Evolutionary conservation across 2,888 invertebrate genomes (phyloP).

Genomic region (Aromia moschata): DNA sequence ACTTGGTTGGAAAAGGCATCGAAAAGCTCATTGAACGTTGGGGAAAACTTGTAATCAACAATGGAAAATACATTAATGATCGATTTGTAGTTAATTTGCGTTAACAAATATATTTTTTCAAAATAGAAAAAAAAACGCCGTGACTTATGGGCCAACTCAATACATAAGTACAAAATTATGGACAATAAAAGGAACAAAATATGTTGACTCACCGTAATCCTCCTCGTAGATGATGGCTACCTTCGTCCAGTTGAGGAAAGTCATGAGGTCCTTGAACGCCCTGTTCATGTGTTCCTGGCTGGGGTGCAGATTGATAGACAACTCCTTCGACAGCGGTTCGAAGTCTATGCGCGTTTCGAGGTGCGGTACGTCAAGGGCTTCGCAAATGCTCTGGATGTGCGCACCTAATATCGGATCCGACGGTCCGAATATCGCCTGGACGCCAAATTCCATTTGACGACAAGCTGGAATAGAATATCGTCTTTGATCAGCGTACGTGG

Average conservation of each 20-base stretch:
- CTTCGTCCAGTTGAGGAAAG: conserved; percentile 90
- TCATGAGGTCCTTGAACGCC: conserved; percentile 86
- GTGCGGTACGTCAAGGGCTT: conserved; percentile 90
- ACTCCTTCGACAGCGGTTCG: conserved; percentile 72
- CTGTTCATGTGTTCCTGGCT: conserved; percentile 82
- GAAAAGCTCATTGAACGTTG: too few relatives aligned
- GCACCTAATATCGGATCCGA: conserved; percentile 83
- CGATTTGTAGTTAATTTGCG: too few relatives aligned
- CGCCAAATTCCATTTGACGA: conserved; percentile 82
- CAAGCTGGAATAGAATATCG: conserved; percentile 72
- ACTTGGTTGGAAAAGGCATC: too few relatives aligned
- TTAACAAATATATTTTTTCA: too few relatives aligned
- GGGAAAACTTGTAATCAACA: too few relatives aligned
- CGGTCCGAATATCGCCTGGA: conserved; percentile 89
- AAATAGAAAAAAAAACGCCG: too few relatives aligned
- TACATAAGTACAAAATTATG: too few relatives aligned
- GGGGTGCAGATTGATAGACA: conserved; percentile 90
- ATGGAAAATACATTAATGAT: too few relatives aligned
- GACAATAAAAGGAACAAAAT: too few relatives aligned
- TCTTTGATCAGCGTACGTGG: background rate
- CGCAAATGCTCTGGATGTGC: conserved; percentile 89
- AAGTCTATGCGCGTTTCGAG: conserved; percentile 79
- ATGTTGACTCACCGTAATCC: conserved; percentile 84
- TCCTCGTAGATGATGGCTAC: conserved; percentile 95
- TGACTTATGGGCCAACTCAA: too few relatives aligned